Evolutionary conservation across 1,140 invertebrate genomes (phyloP).

Genomic region (Argopecten irradians): DNA sequence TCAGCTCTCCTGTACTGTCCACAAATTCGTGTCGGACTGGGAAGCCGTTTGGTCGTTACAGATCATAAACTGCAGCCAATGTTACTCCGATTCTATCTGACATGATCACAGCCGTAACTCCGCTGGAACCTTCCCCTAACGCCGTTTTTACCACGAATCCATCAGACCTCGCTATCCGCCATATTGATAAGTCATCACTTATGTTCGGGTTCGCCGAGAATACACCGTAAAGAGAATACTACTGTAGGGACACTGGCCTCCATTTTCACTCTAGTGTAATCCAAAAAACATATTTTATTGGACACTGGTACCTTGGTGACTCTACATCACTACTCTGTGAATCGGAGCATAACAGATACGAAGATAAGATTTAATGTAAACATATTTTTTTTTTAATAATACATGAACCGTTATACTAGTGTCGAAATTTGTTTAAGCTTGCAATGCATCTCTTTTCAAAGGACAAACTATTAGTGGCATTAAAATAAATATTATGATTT

Average conservation of each 20-base stretch:
- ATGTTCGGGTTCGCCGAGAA: background rate
- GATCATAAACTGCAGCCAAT: background rate
- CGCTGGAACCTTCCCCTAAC: background rate
- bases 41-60: background rate
- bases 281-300: background rate
- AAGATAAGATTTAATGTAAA: no score
- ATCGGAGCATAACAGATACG: no score
- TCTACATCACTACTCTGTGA: background rate
- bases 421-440: no score
- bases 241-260: background rate
- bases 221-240: background rate
- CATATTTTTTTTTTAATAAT: no score
- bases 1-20: no score
- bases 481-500: no score
- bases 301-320: background rate
- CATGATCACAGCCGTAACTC: background rate
- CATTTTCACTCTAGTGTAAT: background rate
- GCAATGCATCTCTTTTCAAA: no score
- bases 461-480: no score
- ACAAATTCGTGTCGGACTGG: no score
- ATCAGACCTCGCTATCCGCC: background rate
- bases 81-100: background rate
- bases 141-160: background rate
- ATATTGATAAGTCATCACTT: constrained; percentile 18
- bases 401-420: no score